These are phyloP conservation scores for Ophioninae sp. DNA, from an alignment of 2,888 invertebrate species.

Conservation along the genomic window DNA sequence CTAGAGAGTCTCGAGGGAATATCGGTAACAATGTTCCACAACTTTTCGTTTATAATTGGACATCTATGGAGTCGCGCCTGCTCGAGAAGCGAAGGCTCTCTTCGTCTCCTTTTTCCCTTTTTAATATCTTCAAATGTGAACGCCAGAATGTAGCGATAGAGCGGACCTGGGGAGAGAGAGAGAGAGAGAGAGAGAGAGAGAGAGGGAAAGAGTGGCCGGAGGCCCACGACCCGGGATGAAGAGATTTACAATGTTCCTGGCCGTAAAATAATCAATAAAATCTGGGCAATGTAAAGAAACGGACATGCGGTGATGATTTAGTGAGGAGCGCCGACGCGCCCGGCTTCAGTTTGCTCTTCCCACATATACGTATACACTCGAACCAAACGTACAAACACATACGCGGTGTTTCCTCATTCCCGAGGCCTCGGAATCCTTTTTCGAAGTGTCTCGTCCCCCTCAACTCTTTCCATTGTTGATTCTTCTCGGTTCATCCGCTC, in stretches of 20 bases:
- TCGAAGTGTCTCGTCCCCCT: slow-evolving; percentile 38
- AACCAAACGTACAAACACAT: background rate
- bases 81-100: slow-evolving; percentile 35
- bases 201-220: slow-evolving; percentile 45
- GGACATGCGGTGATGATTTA: slow-evolving; percentile 79
- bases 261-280: slow-evolving; percentile 81
- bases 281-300: slow-evolving; percentile 79
- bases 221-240: slow-evolving; percentile 73
- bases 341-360: slow-evolving; percentile 48
- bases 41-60: slow-evolving; percentile 64
- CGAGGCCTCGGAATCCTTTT: slow-evolving; percentile 33
- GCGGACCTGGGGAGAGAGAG: slow-evolving; percentile 31
- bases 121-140: slow-evolving; percentile 28
- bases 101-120: slow-evolving; percentile 9
- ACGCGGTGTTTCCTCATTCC: slow-evolving; percentile 31
- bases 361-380: slow-evolving; percentile 3
- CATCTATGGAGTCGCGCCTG: slow-evolving; percentile 37
- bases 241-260: slow-evolving; percentile 80
- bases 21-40: slow-evolving; percentile 69
- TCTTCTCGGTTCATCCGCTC: slow-evolving; percentile 17
- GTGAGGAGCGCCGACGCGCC: slow-evolving; percentile 69
- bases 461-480: slow-evolving; percentile 21
- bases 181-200: slow-evolving; percentile 34
- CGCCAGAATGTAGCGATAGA: slow-evolving; percentile 40
- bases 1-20: slow-evolving; percentile 45